Evolutionary conservation across 2,888 invertebrate genomes (phyloP), one percentile per base, ranked within the genome.

Genomic region (Tetragnatha montana): DNA sequence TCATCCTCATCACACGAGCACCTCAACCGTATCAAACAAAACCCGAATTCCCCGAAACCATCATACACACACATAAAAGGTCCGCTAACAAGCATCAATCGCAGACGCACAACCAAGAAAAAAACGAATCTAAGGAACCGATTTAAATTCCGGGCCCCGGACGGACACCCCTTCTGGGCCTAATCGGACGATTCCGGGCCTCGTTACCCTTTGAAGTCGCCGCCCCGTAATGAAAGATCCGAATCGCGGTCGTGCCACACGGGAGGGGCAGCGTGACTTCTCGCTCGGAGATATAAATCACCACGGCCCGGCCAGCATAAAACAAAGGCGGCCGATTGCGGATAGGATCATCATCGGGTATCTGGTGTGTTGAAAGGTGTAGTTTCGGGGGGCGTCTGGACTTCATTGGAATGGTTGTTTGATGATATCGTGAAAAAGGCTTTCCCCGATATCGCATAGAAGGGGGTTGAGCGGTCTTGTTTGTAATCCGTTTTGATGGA

Each of bases 171-270:
- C 73, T 73, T 73, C 60, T 74, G 17, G 35, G 47, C 83, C 60
- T 35, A 19, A 47, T 19, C 78, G 71, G 71, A 71, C 71, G 79
- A 79, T 78, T 78, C 85, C 85, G 79, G 73, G 71, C 68, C 87
- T 87, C 87, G 81, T 81, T 87, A 75, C 81, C 69, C 49, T 78
- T 81, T 81, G 69, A 50, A 70, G 70, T 51, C 50, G 17, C 80
- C 19, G n/a, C 80, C 60, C 49, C 49, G 75, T 84, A 84, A 88
- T 88, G 88, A 84, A 88, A 88, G 88, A 88, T 88, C 47, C 69
- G 73, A 83, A 84, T 84, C 80, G 49, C 73, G 74, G 74, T 79
- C 88, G 88, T 88, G 83, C 73, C 14, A 35, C 60, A 19, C 68
- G 49, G 83, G 87, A 75, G 87, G 60, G 70, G 82, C 60, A 17